Evolutionary conservation across 2,888 invertebrate genomes (phyloP).

Genomic region (Aethes cnicana): DNA sequence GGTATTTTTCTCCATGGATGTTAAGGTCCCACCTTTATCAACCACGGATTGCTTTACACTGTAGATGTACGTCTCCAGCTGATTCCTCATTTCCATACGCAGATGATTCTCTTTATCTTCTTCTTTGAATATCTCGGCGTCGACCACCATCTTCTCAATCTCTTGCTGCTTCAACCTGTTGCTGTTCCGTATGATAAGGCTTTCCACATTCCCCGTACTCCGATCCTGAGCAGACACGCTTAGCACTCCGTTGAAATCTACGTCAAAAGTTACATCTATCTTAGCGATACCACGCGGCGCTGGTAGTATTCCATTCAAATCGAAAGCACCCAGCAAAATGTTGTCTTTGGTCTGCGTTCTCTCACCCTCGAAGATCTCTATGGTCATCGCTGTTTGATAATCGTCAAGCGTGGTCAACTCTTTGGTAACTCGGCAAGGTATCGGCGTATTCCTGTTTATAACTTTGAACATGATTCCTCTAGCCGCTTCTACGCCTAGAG

Average conservation of each 20-base stretch:
- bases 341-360: conserved; percentile 61
- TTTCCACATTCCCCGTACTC: conserved; percentile 51
- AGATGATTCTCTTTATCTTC: conserved; percentile 57
- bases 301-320: conserved; percentile 59
- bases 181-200: conserved; percentile 52
- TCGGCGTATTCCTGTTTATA: conserved; percentile 59
- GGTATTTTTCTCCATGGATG: conserved; percentile 43
- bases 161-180: conserved; percentile 53
- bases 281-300: conserved; percentile 61
- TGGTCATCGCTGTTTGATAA: conserved; percentile 60
- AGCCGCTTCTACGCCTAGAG: conserved; percentile 62
- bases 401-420: conserved; percentile 64
- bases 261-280: conserved; percentile 60
- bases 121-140: conserved; percentile 51
- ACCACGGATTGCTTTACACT: conserved; percentile 49
- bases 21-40: conserved; percentile 46
- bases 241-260: conserved; percentile 58
- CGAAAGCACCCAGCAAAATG: conserved; percentile 59
- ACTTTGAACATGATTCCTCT: conserved; percentile 65
- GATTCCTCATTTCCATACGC: conserved; percentile 59
- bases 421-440: conserved; percentile 60
- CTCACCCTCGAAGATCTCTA: conserved; percentile 69
- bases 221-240: conserved; percentile 59
- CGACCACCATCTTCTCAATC: conserved; percentile 56
- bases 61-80: conserved; percentile 61